Evolutionary conservation across 2,797 vertebrate species (phyloP).

Genomic region (Aselliscus stoliczkanus): DNA sequence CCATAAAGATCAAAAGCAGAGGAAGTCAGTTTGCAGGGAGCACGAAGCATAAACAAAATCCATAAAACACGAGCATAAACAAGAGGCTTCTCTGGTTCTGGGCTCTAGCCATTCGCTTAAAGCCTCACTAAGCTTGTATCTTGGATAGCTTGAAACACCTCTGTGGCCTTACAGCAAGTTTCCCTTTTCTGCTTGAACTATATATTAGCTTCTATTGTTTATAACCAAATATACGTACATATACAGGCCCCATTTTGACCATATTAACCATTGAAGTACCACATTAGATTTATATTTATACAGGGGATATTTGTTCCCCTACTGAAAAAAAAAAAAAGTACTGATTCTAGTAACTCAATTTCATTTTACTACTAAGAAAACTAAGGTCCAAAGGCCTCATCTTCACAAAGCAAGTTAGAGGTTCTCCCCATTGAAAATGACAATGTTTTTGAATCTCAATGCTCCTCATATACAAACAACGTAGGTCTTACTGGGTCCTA

Average conservation of each 20-base stretch:
- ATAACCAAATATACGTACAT: neutral
- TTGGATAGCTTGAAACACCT: neutral
- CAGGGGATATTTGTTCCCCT: neutral
- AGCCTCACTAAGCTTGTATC: neutral
- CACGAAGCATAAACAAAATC: neutral
- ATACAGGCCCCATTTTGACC: neutral
- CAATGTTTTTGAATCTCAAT: neutral
- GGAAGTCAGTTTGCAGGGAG: neutral
- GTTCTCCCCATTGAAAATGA: neutral
- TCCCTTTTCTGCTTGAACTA: neutral
- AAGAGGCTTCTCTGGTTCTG: neutral
- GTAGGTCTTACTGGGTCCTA: neutral
- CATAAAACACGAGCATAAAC: neutral
- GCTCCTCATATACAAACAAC: neutral
- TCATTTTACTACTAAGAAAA: slow-evolving; percentile 31
- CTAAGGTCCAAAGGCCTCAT: neutral
- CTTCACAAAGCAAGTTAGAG: neutral
- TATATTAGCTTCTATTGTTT: neutral
- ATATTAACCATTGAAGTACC: neutral
- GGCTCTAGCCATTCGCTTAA: neutral
- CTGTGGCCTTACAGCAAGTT: neutral
- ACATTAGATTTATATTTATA: neutral
- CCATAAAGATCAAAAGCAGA: neutral
- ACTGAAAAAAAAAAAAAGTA: neutral
- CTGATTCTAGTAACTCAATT: neutral